Conservation (phyloP, 2,797 vertebrate genomes). For the Thaleichthys pacificus region DNA sequence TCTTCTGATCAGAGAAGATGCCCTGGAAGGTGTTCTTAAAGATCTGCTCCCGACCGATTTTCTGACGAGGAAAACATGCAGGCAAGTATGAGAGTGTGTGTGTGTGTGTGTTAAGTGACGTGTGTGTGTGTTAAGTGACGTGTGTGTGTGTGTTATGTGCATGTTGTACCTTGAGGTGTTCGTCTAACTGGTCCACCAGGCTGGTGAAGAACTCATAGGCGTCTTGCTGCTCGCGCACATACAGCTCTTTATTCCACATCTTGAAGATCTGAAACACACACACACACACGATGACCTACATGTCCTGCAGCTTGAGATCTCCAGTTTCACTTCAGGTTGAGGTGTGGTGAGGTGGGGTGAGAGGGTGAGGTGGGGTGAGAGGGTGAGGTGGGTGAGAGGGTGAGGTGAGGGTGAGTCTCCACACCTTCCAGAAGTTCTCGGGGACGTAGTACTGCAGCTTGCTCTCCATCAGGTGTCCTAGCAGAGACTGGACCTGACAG, state of each 20-base stretch:
- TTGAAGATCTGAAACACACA: constrained; percentile 88
- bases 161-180: constrained; percentile 92
- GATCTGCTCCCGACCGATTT: constrained; percentile 97
- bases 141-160: neutral
- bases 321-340: too few relatives aligned
- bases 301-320: neutral
- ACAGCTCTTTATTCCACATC: constrained; percentile 99
- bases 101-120: constrained; percentile 68
- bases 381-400: neutral
- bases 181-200: constrained; percentile 97
- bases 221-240: constrained; percentile 96
- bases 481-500: constrained; percentile 97
- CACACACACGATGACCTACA: neutral
- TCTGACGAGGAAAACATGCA: constrained; percentile 68
- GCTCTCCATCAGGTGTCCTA: constrained; percentile 99
- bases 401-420: neutral
- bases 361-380: neutral
- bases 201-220: constrained; percentile 99
- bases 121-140: constrained; percentile 68
- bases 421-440: constrained; percentile 99
- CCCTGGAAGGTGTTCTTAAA: constrained; percentile 99
- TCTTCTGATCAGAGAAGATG: constrained; percentile 99
- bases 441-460: constrained; percentile 97
- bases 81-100: constrained; percentile 26
- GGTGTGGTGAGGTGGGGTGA: neutral